Percentiles rank a stretch among this genome's conserved stretches.
phyloP scores from a whole-genome alignment of 2,113 vertebrate species.

The Sander lucioperca region DNA sequence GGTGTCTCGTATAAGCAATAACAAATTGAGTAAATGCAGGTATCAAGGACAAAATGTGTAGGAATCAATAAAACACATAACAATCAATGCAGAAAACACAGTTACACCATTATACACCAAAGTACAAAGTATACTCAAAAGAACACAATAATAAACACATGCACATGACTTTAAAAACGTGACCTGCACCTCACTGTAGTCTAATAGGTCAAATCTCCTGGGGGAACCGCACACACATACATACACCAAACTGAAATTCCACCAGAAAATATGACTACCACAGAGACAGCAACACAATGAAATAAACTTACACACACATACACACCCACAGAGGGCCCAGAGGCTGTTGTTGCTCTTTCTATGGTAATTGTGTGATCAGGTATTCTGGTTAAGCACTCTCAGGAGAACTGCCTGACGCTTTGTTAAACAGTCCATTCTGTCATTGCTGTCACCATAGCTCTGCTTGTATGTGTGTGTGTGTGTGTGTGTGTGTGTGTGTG shows the following conservation, averaged over 20 bases:
- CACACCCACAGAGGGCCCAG: slow-evolving; percentile 12
- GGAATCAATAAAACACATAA: neutral
- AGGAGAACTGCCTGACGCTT: slow-evolving; percentile 54
- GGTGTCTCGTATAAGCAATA: neutral
- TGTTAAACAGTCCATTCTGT: slow-evolving; percentile 64
- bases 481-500: neutral
- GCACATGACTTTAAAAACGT: slow-evolving; percentile 9
- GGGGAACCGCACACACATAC: neutral
- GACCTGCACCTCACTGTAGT: slow-evolving; percentile 19
- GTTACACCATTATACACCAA: neutral
- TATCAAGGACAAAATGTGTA: neutral
- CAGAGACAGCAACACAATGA: slow-evolving; percentile 32
- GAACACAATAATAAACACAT: neutral
- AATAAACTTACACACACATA: slow-evolving; percentile 6
- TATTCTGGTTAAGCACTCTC: slow-evolving; percentile 71
- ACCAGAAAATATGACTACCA: slow-evolving; percentile 14
- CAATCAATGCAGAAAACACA: neutral
- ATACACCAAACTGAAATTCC: neutral
- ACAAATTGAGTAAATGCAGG: neutral
- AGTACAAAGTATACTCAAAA: neutral
- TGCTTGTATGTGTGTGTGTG: neutral
- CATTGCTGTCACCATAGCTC: slow-evolving; percentile 41
- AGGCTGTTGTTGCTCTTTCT: slow-evolving; percentile 65
- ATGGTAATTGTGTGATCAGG: slow-evolving; percentile 71
- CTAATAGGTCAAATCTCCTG: neutral